phyloP scores from a whole-genome alignment of 2,797 vertebrate species.

The Peromyscus nudipes region DNA sequence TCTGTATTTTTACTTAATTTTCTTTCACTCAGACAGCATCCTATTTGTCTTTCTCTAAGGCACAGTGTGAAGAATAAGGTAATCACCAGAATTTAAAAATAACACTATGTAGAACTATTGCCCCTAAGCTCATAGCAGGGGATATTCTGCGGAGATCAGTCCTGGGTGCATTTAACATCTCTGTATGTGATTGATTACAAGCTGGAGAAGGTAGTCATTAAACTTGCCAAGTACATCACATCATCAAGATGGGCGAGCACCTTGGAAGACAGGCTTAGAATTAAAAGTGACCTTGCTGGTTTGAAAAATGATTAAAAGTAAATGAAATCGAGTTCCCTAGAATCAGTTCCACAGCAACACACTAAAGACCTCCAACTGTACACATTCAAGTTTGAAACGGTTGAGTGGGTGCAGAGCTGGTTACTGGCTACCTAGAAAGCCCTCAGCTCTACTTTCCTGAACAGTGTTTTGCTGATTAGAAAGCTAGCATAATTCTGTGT shows the following conservation, averaged over 20 bases:
- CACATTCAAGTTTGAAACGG: conserved; percentile 56
- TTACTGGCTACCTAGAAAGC: background rate
- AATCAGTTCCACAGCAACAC: conserved; percentile 53
- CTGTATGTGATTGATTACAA: conserved; percentile 80
- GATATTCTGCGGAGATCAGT: conserved; percentile 62
- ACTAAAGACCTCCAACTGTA: conserved; percentile 31
- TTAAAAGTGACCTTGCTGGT: conserved; percentile 82
- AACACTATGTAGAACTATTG: conserved; percentile 31
- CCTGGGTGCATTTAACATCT: conserved; percentile 69
- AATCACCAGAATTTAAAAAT: conserved; percentile 78
- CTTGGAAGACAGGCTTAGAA: conserved; percentile 78
- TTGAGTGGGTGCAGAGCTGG: background rate
- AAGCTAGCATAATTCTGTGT: background rate
- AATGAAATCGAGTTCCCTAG: conserved; percentile 74
- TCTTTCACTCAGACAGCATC: conserved; percentile 52
- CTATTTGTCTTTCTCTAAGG: conserved; percentile 43
- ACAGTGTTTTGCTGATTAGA: conserved; percentile 9
- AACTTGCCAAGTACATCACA: conserved; percentile 75
- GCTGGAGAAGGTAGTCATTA: conserved; percentile 78
- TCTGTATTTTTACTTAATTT: conserved; percentile 25
- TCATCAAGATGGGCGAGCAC: conserved; percentile 75
- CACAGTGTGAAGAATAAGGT: conserved; percentile 60
- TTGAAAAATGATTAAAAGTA: conserved; percentile 82
- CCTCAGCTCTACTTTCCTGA: background rate
- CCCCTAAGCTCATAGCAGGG: conserved; percentile 32